A percentile compares a stretch with the other conserved stretches of the same genome.
These are phyloP conservation scores for Acleris literana DNA, from an alignment of 2,888 invertebrate genomes.

Conservation along the genomic window DNA sequence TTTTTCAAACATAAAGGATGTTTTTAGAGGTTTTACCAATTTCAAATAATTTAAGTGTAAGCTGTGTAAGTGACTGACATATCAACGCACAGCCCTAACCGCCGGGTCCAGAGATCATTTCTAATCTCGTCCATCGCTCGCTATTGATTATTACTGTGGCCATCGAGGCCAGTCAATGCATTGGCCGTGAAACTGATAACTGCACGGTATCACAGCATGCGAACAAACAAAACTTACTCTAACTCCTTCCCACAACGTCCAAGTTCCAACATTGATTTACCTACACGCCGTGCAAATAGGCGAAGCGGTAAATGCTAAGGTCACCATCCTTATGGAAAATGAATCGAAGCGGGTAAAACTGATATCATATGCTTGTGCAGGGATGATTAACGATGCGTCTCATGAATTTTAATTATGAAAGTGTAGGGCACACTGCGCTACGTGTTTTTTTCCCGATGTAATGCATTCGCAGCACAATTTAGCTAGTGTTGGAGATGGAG, in stretches of 20 bases:
- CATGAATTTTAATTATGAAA: slow-evolving; percentile 6
- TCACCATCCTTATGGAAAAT: slow-evolving; percentile 58
- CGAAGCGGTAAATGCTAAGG: slow-evolving; percentile 54
- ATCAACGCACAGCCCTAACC: too few species aligned
- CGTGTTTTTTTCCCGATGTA: too few species aligned
- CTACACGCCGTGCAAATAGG: slow-evolving; percentile 39
- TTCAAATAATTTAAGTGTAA: too few species aligned
- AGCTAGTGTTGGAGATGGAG: too few species aligned
- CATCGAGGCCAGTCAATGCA: slow-evolving; percentile 50
- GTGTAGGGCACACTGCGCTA: neutral
- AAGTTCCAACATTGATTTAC: slow-evolving; percentile 35
- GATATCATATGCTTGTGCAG: slow-evolving; percentile 7
- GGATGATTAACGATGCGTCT: slow-evolving; percentile 7
- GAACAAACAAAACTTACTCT: slow-evolving; percentile 43
- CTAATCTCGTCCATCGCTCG: neutral
- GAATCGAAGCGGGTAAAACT: slow-evolving; percentile 36
- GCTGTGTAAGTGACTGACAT: too few species aligned
- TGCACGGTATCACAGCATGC: slow-evolving; percentile 30
- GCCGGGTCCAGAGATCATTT: too few species aligned
- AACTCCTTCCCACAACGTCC: slow-evolving; percentile 27
- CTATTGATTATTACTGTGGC: slow-evolving; percentile 50
- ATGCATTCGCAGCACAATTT: too few species aligned
- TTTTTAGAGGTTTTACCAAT: too few species aligned
- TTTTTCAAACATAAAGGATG: too few species aligned
- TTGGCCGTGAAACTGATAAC: slow-evolving; percentile 56